Evolutionary conservation across 1,140 invertebrate genomes (phyloP).

Genomic region (Campoletis sonorensis): DNA sequence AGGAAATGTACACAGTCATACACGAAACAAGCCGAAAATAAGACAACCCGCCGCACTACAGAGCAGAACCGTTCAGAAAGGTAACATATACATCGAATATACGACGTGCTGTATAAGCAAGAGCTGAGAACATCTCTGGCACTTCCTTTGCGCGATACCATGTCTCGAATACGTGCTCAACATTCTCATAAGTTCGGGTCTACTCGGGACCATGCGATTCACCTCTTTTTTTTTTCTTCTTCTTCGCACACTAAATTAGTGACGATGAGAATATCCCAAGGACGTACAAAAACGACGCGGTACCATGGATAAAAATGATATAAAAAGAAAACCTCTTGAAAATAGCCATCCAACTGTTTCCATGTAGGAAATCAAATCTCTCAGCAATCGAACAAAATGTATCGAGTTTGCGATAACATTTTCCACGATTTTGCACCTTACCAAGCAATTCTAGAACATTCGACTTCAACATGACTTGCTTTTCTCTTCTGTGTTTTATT

Average conservation of each 20-base stretch:
- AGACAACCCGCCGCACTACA: background rate
- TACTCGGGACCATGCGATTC: background rate
- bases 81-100: background rate
- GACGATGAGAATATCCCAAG: background rate
- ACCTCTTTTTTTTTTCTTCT: background rate
- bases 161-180: constrained; percentile 22
- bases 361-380: background rate
- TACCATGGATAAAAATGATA: too few relatives aligned
- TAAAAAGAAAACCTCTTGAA: background rate
- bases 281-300: background rate
- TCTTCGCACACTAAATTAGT: constrained; percentile 10
- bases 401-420: too few relatives aligned
- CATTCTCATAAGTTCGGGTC: constrained; percentile 6
- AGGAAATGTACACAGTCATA: background rate
- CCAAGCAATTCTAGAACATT: too few relatives aligned
- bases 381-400: too few relatives aligned
- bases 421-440: too few relatives aligned
- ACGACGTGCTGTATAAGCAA: constrained; percentile 24
- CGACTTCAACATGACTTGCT: too few relatives aligned
- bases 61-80: background rate
- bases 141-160: background rate
- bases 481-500: too few relatives aligned
- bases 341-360: background rate
- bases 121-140: constrained; percentile 18
- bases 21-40: constrained; percentile 9